Evolutionary conservation across 1,140 invertebrate genomes (phyloP).

Genomic region (Magallana gigas): DNA sequence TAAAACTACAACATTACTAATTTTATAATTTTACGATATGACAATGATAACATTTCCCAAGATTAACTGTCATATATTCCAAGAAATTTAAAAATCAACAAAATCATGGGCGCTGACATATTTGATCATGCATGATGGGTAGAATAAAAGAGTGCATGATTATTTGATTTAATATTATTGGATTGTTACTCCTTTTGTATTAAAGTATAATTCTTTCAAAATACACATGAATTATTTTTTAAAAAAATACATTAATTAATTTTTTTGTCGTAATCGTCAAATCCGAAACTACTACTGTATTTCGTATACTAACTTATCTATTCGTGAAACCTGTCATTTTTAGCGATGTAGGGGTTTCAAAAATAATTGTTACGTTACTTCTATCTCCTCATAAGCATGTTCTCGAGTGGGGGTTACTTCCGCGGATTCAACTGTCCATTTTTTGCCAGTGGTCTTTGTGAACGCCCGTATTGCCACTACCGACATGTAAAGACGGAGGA

Average conservation of each 20-base stretch:
- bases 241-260: too few species aligned
- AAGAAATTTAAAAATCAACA: neutral
- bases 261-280: neutral
- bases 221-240: too few species aligned
- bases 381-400: conserved; percentile 82
- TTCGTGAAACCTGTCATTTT: conserved; percentile 14
- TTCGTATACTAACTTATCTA: neutral
- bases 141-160: neutral
- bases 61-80: neutral
- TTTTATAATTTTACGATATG: neutral
- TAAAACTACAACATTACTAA: neutral
- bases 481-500: conserved; percentile 85
- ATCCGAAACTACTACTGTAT: neutral
- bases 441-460: conserved; percentile 88
- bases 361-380: conserved; percentile 27
- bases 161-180: neutral
- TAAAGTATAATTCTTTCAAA: too few species aligned
- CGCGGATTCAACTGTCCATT: conserved; percentile 90
- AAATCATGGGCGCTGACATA: conserved; percentile 55
- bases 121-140: conserved; percentile 43
- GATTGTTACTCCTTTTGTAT: neutral
- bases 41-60: neutral
- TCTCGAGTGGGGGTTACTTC: conserved; percentile 92
- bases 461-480: conserved; percentile 93
- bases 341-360: neutral